Evolutionary conservation across 2,888 invertebrate species (phyloP).

Genomic region (Amiota communis): DNA sequence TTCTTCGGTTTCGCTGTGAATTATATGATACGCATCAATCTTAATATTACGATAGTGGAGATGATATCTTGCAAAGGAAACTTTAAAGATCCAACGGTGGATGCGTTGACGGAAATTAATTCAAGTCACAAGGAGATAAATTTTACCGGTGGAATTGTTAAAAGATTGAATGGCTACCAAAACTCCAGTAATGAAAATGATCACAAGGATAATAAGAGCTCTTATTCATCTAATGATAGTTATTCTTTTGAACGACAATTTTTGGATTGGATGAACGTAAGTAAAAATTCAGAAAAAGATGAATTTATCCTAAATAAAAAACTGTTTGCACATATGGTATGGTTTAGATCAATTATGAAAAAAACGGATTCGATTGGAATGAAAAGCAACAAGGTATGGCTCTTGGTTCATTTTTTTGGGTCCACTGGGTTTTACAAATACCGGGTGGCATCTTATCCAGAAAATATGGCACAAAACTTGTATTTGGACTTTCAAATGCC

Average conservation of each 20-base stretch:
- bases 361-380: constrained; percentile 77
- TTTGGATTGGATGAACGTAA: constrained; percentile 61
- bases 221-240: constrained; percentile 29
- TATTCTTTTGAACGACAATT: constrained; percentile 59
- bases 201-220: constrained; percentile 1
- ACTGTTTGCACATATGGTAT: constrained; percentile 17
- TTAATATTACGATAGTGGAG: constrained; percentile 80
- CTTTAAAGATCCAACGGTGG: constrained; percentile 24
- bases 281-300: constrained; percentile 32
- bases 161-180: not conserved
- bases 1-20: constrained; percentile 81
- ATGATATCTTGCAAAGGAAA: constrained; percentile 73
- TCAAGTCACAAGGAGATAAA: not conserved
- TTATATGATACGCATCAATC: constrained; percentile 80
- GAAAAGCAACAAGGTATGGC: constrained; percentile 79
- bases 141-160: constrained; percentile 3
- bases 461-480: constrained; percentile 80
- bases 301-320: not conserved
- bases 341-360: constrained; percentile 61
- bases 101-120: constrained; percentile 11
- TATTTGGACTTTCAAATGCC: constrained; percentile 81
- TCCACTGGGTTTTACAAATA: constrained; percentile 81
- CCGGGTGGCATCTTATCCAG: constrained; percentile 82
- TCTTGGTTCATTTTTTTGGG: constrained; percentile 82
- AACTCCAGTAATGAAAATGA: not conserved